Evolutionary conservation across 1,140 invertebrate species (phyloP).

Genomic region (Sipha flava): DNA sequence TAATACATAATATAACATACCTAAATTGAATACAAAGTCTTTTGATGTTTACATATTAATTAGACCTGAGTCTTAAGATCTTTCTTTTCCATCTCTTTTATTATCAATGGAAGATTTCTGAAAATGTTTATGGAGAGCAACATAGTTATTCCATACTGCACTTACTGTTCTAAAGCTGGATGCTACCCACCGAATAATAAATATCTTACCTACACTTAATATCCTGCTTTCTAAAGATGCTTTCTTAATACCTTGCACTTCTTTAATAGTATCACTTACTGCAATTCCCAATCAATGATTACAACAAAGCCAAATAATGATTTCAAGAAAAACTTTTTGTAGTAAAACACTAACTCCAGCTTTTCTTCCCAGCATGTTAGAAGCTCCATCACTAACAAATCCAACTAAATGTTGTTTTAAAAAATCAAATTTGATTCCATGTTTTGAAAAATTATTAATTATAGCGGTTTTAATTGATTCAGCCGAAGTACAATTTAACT

Average conservation of each 20-base stretch:
- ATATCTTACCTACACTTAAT: not conserved
- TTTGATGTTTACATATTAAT: not conserved
- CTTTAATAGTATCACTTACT: not conserved
- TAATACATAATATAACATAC: not conserved
- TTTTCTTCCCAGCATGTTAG: not conserved
- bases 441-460: not conserved
- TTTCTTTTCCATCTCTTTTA: not conserved
- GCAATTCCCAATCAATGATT: not conserved
- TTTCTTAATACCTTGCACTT: not conserved
- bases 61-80: not conserved
- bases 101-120: not conserved
- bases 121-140: not conserved
- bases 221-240: not conserved
- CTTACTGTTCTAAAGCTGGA: not conserved
- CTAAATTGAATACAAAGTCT: not conserved
- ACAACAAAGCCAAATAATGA: not conserved
- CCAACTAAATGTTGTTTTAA: not conserved
- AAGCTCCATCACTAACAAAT: not conserved
- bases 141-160: not conserved
- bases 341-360: not conserved
- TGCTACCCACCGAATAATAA: not conserved
- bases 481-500: not conserved
- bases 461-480: not conserved
- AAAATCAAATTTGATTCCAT: not conserved
- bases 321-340: not conserved